Percentiles rank a stretch among this genome's conserved stretches.
Conservation (phyloP, 2,888 invertebrate species). For the Cephus nigrinus region DNA sequence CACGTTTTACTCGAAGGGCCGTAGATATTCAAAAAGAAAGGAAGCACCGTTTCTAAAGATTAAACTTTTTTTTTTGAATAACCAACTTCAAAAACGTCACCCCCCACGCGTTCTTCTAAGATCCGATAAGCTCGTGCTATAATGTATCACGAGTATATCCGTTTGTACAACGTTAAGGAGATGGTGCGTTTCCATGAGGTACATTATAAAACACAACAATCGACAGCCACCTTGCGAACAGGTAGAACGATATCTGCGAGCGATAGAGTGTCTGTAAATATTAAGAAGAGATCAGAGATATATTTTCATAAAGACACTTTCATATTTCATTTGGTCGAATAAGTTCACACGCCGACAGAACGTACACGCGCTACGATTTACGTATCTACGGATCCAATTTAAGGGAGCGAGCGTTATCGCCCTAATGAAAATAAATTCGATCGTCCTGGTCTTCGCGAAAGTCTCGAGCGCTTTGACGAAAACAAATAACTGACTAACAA, state of each 20-base stretch:
- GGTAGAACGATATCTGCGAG: neutral
- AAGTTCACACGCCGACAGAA: neutral
- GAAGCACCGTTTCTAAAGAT: neutral
- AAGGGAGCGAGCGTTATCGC: neutral
- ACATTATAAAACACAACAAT: neutral
- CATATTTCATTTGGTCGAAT: slow-evolving; percentile 1
- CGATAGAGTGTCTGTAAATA: neutral
- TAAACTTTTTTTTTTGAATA: neutral
- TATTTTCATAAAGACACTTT: neutral
- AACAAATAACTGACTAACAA: neutral
- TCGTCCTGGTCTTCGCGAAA: neutral
- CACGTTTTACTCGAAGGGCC: neutral
- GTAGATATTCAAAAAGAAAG: slow-evolving; percentile 2
- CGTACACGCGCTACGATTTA: neutral
- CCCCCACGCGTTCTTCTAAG: neutral
- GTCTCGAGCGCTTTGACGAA: neutral
- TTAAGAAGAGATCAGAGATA: neutral
- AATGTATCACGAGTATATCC: neutral
- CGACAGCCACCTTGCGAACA: neutral
- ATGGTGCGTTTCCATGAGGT: neutral
- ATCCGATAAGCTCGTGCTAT: neutral
- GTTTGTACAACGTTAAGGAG: neutral
- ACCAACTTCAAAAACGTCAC: neutral
- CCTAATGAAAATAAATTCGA: neutral
- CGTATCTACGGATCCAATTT: neutral